Evolutionary conservation across 2,797 vertebrate species (phyloP).

Genomic region (Ambastaia sidthimunki): DNA sequence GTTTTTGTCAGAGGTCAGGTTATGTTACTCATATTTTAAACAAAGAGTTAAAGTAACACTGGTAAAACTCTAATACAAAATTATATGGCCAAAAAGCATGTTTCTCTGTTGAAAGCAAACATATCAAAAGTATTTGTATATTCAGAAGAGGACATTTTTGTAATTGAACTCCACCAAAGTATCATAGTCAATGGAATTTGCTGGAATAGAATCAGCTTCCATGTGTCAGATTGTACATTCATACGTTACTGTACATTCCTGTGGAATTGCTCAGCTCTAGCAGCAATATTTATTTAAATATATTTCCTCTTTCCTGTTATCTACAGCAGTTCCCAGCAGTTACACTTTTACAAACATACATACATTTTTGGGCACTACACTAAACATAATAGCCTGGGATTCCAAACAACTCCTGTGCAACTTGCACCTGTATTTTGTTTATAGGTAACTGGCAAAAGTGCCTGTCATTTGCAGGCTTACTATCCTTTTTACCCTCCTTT

Average conservation of each 20-base stretch:
- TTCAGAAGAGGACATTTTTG: conserved; percentile 1
- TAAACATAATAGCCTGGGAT: conserved; percentile 22
- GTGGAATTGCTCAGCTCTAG: background rate
- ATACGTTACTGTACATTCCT: background rate
- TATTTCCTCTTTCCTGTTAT: conserved; percentile 18
- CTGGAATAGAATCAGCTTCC: background rate
- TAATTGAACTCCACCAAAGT: background rate
- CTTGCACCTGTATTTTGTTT: background rate
- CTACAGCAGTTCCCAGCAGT: conserved; percentile 11
- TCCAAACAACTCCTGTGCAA: background rate
- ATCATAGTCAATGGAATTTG: background rate
- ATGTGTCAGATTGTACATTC: background rate
- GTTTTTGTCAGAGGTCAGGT: background rate
- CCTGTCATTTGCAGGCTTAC: conserved; percentile 54
- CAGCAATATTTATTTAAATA: conserved; percentile 11
- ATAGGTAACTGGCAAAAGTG: background rate
- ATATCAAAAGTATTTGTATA: background rate
- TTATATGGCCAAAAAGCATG: background rate
- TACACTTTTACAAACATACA: background rate
- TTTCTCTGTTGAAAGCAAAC: background rate
- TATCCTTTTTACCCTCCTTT: background rate
- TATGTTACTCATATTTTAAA: background rate
- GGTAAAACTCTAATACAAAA: background rate
- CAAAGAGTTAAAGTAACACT: background rate
- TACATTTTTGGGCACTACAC: background rate